Evolutionary conservation across 2,888 invertebrate species (phyloP), one percentile per base, ranked within the genome.

Genomic region (Thymelicus sylvestris): DNA sequence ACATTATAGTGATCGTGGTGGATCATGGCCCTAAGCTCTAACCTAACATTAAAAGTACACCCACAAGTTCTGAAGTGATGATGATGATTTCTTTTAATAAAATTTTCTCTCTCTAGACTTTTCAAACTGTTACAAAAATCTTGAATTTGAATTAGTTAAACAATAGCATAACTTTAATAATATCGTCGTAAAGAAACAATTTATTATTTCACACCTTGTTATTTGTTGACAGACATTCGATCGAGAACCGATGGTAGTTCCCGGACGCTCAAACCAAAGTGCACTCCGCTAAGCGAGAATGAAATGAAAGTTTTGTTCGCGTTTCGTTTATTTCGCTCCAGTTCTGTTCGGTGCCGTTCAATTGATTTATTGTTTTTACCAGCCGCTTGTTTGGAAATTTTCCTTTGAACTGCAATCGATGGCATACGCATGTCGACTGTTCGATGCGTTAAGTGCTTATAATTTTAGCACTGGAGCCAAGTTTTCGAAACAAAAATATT

Each of bases 231-330:
- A 0, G 55, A 47, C 8, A 52, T 41, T 7, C 39, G 67, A 76
- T 75, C 78, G 83, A 82, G 79, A 80, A 81, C 76, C 69, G 38
- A 61, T 75, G 77, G 86, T 88, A 83, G 75, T 67, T 67, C 3
- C n/a, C 60, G 65, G 65, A 78, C 81, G 83, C 82, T 83, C 80
- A 81, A 80, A 83, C 81, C 81, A 84, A 86, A 90, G 88, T 88
- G 88, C 88, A 87, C 90, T 89, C 79, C 79, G 80, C 82, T 81
- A 83, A 76, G 79, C 80, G 80, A 81, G 84, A 86, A 85, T 86
- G 87, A 87, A 91, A 92, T 90, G 87, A 91, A 91, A 91, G 86
- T 91, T 91, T 89, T 81, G 84, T 83, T 82, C 83, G 76, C 80
- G 83, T 86, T 86, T 82, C 85, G 87, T 88, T 88, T 87, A 86